Percentiles rank a stretch among this genome's conserved stretches.
These are phyloP conservation scores for Peromyscus eremicus DNA, from an alignment of 2,797 vertebrate species.

Conservation along the genomic window DNA sequence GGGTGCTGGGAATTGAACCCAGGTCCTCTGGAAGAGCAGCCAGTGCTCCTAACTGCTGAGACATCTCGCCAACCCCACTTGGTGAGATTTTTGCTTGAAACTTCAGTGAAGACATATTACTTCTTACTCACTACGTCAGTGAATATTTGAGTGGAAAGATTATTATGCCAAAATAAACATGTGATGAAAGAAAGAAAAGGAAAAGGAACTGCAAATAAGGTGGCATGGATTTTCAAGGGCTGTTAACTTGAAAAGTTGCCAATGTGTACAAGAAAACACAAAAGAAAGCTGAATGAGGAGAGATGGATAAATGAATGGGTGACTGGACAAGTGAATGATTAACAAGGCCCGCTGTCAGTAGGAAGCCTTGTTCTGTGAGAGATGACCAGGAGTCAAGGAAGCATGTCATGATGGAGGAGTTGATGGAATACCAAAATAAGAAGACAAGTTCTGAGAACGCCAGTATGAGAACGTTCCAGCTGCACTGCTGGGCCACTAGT, in stretches of 20 bases:
- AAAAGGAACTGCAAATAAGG: background rate
- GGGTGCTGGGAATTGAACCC: background rate
- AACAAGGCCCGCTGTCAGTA: background rate
- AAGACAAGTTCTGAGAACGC: background rate
- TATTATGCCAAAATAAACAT: background rate
- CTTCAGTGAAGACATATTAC: background rate
- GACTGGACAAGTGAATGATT: background rate
- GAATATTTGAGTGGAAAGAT: constrained; percentile 35
- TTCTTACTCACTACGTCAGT: constrained; percentile 9
- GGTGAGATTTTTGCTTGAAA: background rate
- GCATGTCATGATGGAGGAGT: too few species aligned
- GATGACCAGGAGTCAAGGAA: background rate
- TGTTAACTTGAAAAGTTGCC: background rate
- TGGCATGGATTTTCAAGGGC: background rate
- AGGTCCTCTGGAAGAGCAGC: background rate
- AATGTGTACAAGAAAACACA: background rate
- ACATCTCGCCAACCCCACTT: background rate
- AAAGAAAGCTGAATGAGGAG: background rate
- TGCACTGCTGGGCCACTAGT: background rate
- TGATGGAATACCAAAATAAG: too few species aligned
- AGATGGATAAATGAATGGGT: background rate
- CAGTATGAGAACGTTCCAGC: background rate
- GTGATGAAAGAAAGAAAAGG: background rate
- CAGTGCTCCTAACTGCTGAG: background rate
- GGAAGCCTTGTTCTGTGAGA: background rate